Evolutionary conservation across 1,140 invertebrate species (phyloP).

Genomic region (Atta cephalotes): DNA sequence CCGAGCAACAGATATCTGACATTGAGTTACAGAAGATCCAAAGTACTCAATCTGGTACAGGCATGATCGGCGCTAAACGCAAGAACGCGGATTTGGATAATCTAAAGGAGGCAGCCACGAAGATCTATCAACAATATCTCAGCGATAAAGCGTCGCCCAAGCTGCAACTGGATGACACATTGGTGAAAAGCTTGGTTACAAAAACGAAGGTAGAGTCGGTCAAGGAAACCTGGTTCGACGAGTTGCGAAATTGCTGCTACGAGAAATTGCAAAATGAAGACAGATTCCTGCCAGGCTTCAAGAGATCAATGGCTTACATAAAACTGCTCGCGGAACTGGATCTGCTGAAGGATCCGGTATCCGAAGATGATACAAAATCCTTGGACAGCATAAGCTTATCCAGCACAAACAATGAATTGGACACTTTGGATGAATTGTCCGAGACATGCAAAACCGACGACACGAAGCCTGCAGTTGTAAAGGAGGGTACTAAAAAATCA

Average conservation of each 20-base stretch:
- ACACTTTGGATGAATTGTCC: slow-evolving; percentile 77
- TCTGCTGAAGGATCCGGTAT: slow-evolving; percentile 88
- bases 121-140: slow-evolving; percentile 94
- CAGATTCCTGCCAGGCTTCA: slow-evolving; percentile 91
- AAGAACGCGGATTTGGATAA: slow-evolving; percentile 86
- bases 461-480: slow-evolving; percentile 33
- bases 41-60: slow-evolving; percentile 74
- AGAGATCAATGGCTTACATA: slow-evolving; percentile 90
- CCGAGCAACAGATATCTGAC: slow-evolving; percentile 91
- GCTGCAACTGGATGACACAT: slow-evolving; percentile 89
- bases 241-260: slow-evolving; percentile 91
- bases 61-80: slow-evolving; percentile 67
- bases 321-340: slow-evolving; percentile 92
- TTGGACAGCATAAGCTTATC: slow-evolving; percentile 86
- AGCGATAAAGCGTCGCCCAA: slow-evolving; percentile 91
- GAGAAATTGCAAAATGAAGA: slow-evolving; percentile 90
- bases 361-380: slow-evolving; percentile 87
- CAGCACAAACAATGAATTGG: slow-evolving; percentile 83
- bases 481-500: slow-evolving; percentile 74
- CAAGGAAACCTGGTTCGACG: slow-evolving; percentile 94
- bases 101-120: slow-evolving; percentile 91
- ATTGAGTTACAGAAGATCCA: slow-evolving; percentile 87
- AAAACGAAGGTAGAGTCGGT: slow-evolving; percentile 89
- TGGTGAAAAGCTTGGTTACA: slow-evolving; percentile 89
- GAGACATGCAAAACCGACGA: slow-evolving; percentile 64